Base-by-base conservation (phyloP, 2,888 invertebrate species). In the Drosophila maculinotata region DNA sequence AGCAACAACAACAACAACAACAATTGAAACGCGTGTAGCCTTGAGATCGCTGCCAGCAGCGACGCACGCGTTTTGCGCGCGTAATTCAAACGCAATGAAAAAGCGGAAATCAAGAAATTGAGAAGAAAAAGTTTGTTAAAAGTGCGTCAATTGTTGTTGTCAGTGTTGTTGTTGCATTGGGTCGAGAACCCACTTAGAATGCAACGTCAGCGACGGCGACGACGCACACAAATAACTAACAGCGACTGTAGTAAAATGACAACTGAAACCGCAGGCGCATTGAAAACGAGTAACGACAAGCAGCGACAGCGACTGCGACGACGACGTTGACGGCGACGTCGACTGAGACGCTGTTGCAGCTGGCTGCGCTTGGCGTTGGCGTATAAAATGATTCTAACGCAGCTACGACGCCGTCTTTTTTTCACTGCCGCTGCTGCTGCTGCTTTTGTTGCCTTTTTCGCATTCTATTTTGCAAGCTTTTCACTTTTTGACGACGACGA, bases 171-270 rank as follows among this genome's bases (percentile, higher is more conserved):
- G 68, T 20, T 31, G 45, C 9, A 36, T 33, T 44, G 20, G 47
- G 42, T 47, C 47, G 41, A 64, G 48, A 71, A 68, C 78, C 51
- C 75, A 82, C 82, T 81, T 82, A 73, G 74, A 77, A 70, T 79
- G 70, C 76, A 76, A 77, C 76, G 76, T 76, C 76, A 76, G 75
- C 75, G 77, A 60, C 71, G 60, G 48, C 77, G 67, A 62, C 75
- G 79, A 80, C 81, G 84, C 81, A 84, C 81, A 78, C 81, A 84
- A 81, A 75, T 82, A 84, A 83, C 85, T 85, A 83, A 80, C 85
- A 80, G 81, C 85, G 85, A 67, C 83, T 77, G 79, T 76, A 83
- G 86, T 85, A 76, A 85, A 86, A 86, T 85, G 86, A 73, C 87
- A 80, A 86, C 87, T 87, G 77, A 85, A 79, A 84, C 80, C 76